Percentiles rank a stretch among this genome's conserved stretches.
Conservation (phyloP, 2,888 invertebrate genomes). For the Dascillus cervinus region DNA sequence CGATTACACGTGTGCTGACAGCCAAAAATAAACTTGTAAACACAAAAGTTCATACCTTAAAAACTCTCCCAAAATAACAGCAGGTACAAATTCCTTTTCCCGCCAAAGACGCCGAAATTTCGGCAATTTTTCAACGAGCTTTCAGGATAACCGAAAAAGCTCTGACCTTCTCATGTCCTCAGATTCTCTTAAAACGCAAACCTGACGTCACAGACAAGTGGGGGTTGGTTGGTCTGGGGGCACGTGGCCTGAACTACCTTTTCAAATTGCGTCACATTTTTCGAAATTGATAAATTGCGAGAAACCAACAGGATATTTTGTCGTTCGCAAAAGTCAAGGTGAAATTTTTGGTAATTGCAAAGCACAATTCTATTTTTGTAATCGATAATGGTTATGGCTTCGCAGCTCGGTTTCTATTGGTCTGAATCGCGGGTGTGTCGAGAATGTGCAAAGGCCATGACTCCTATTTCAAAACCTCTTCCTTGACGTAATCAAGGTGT, state of each 20-base stretch:
- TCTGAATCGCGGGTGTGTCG: conserved; percentile 14
- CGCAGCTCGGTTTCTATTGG: conserved; percentile 10
- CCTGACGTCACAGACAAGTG: conserved; percentile 5
- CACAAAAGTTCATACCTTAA: too few relatives aligned
- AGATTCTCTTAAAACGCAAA: neutral
- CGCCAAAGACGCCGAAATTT: too few relatives aligned
- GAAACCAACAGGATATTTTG: neutral
- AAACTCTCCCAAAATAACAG: too few relatives aligned
- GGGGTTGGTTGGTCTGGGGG: too few relatives aligned
- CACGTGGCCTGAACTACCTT: too few relatives aligned
- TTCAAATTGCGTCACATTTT: too few relatives aligned
- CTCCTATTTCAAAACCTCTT: neutral
- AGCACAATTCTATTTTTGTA: conserved; percentile 12
- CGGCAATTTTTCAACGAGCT: too few relatives aligned
- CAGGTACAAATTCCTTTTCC: too few relatives aligned
- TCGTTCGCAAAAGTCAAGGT: conserved; percentile 6
- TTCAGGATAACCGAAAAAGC: too few relatives aligned
- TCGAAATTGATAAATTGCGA: too few relatives aligned
- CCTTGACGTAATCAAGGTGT: neutral
- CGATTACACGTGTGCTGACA: too few relatives aligned
- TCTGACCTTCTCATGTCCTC: conserved; percentile 10
- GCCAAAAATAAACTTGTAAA: too few relatives aligned
- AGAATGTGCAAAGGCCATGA: neutral
- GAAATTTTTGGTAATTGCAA: conserved; percentile 3
- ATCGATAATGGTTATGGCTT: conserved; percentile 14